A percentile compares a stretch with the other conserved stretches of the same genome.
These are phyloP conservation scores for Cryptoleucopteryx plumbea DNA, from an alignment of 2,113 vertebrate species.

Conservation along the genomic window DNA sequence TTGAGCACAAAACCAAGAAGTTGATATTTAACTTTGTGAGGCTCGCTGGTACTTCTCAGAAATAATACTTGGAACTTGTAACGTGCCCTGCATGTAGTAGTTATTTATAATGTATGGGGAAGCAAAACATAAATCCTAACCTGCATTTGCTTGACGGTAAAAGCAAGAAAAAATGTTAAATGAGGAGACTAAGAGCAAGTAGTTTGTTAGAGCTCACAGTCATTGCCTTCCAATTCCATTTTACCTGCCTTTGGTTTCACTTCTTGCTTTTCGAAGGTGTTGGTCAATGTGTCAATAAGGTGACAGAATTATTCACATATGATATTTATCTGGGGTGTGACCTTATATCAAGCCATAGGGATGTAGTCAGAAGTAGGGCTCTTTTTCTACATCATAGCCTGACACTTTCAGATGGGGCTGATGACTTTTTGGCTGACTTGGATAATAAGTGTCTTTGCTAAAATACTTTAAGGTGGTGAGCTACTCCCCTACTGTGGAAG, in stretches of 20 bases:
- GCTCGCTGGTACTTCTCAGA: background rate
- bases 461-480: background rate
- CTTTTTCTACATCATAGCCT: background rate
- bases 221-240: background rate
- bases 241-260: background rate
- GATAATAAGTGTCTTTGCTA: background rate
- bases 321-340: background rate
- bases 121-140: background rate
- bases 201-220: background rate
- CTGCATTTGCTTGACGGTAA: background rate
- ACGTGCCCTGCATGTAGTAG: background rate
- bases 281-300: background rate
- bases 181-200: background rate
- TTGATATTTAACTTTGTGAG: background rate
- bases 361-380: background rate
- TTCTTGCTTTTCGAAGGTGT: background rate
- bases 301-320: background rate
- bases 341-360: background rate
- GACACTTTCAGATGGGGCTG: background rate
- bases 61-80: background rate
- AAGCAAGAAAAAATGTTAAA: background rate
- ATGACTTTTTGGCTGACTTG: background rate
- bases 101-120: background rate
- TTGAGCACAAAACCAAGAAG: background rate
- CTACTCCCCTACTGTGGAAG: background rate